A percentile compares a stretch with the other conserved stretches of the same genome.
These are phyloP conservation scores for Chrysaora quinquecirrha DNA, from an alignment of 30 jellyfish, hydroid and myxozoan species.

Conservation along the genomic window DNA sequence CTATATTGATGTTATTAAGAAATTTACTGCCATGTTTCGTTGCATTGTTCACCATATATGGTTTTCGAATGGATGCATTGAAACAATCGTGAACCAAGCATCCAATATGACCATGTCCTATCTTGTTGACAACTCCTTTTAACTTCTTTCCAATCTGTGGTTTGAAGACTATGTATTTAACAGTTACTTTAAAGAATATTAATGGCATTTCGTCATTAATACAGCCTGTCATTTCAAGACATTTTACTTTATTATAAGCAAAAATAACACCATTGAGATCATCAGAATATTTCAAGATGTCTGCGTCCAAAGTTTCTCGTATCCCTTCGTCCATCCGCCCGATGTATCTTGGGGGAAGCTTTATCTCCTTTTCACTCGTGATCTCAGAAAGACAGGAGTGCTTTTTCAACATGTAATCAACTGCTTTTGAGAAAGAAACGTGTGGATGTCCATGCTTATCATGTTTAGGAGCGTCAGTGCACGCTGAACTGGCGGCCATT, in stretches of 20 bases:
- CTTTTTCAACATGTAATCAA: conserved; percentile 26
- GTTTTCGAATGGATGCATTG: conserved; percentile 52
- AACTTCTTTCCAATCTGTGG: conserved; percentile 62
- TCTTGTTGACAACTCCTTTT: conserved; percentile 49
- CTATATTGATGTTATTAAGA: conserved; percentile 18
- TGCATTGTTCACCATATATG: background rate
- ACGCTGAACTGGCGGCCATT: conserved; percentile 60
- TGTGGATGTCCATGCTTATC: conserved; percentile 46
- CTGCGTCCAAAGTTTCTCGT: conserved; percentile 58
- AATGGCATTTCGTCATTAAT: conserved; percentile 54
- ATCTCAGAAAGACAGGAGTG: conserved; percentile 59
- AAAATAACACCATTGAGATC: conserved; percentile 58
- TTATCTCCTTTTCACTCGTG: conserved; percentile 24
- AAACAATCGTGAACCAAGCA: conserved; percentile 67
- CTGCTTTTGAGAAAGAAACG: conserved; percentile 44
- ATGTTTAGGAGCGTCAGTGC: background rate
- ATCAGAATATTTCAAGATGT: conserved; percentile 38
- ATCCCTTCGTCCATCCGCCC: conserved; percentile 51
- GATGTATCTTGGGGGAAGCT: conserved; percentile 53
- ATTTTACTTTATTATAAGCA: conserved; percentile 43
- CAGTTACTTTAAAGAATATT: conserved; percentile 23
- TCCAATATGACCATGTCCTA: conserved; percentile 64
- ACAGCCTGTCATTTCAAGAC: conserved; percentile 46
- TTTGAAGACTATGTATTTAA: conserved; percentile 50
- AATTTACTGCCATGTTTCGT: background rate